These are phyloP conservation scores for Grammatotria lemairii DNA, from an alignment of 2,113 vertebrate species.

Conservation along the genomic window DNA sequence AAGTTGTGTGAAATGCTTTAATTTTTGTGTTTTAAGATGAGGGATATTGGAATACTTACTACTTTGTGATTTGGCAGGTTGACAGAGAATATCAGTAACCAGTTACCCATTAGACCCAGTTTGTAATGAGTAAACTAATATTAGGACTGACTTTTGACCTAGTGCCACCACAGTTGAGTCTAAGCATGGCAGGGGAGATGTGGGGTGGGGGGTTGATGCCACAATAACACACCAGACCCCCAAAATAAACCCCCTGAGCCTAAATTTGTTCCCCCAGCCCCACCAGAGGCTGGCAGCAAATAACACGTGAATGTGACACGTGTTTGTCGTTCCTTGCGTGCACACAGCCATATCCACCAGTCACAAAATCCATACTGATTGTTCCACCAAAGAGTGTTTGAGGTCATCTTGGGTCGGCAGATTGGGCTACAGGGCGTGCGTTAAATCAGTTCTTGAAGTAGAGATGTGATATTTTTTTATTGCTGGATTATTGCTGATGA, in stretches of 20 bases:
- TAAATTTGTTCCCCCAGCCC: constrained; percentile 48
- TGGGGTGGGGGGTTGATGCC: not conserved
- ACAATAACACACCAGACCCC: constrained; percentile 49
- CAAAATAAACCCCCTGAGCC: constrained; percentile 44
- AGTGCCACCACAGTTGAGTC: not conserved
- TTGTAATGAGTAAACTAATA: not conserved
- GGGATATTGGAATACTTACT: not conserved
- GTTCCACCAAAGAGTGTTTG: constrained; percentile 13
- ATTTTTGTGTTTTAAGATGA: not conserved
- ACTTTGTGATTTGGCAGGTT: not conserved
- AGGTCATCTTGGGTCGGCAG: not conserved
- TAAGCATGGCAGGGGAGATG: not conserved
- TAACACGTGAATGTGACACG: constrained; percentile 51
- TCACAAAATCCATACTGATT: constrained; percentile 46
- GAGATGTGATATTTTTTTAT: not conserved
- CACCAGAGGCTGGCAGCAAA: constrained; percentile 32
- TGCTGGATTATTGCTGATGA: not conserved
- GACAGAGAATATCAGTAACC: not conserved
- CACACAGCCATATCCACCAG: not conserved
- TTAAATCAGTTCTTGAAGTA: not conserved
- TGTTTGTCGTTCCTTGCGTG: constrained; percentile 27
- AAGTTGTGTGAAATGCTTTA: not conserved
- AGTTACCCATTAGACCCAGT: not conserved
- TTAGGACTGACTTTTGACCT: not conserved
- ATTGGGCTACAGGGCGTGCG: not conserved